Evolutionary conservation across 2,888 invertebrate genomes (phyloP).

Genomic region (Chironomus tentans): DNA sequence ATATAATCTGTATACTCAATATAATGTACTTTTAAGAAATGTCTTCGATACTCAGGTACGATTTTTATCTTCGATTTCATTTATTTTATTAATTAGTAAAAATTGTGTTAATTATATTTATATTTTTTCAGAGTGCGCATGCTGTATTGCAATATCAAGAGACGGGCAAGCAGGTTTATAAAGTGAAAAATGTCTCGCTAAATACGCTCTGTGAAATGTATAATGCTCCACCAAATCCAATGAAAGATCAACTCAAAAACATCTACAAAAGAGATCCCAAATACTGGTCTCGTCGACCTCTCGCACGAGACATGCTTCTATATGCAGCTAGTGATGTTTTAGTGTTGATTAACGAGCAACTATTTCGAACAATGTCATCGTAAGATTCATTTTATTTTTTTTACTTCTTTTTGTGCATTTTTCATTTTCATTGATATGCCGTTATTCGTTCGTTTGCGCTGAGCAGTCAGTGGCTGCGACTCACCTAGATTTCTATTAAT

Average conservation of each 20-base stretch:
- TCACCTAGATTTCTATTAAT: not conserved
- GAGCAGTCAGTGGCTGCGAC: not conserved
- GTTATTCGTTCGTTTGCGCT: too few species aligned
- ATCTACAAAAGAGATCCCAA: conserved; percentile 76
- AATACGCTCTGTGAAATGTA: conserved; percentile 86
- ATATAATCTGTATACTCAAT: conserved; percentile 76
- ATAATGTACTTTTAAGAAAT: conserved; percentile 69
- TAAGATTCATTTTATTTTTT: conserved; percentile 33
- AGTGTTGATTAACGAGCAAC: conserved; percentile 74
- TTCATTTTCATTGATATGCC: too few species aligned
- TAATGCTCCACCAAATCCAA: conserved; percentile 77
- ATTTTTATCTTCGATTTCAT: not conserved
- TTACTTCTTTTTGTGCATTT: too few species aligned
- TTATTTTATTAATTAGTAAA: conserved; percentile 4
- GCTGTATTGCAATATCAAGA: conserved; percentile 85
- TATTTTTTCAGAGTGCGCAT: conserved; percentile 71
- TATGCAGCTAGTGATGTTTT: conserved; percentile 86
- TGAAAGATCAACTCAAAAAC: conserved; percentile 83
- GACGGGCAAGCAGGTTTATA: conserved; percentile 82
- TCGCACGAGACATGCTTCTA: conserved; percentile 83
- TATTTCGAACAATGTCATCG: conserved; percentile 64
- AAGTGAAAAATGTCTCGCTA: conserved; percentile 86
- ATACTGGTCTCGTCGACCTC: conserved; percentile 81
- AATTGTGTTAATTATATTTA: conserved; percentile 18
- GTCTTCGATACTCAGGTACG: conserved; percentile 79